Evolutionary conservation across 1,140 invertebrate species (phyloP).

Genomic region (Sycophila sp.): DNA sequence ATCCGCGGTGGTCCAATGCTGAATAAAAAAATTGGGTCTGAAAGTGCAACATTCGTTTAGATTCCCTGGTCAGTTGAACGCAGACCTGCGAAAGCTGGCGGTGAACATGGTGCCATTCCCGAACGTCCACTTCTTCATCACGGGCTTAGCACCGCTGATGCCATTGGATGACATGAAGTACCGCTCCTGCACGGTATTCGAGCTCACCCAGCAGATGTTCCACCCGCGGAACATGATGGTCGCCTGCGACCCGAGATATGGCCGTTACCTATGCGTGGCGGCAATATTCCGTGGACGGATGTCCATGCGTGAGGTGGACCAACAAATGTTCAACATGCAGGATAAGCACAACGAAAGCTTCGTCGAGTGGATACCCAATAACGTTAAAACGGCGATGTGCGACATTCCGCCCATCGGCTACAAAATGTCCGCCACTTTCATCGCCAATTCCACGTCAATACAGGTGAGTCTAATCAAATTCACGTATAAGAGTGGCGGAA

Average conservation of each 20-base stretch:
- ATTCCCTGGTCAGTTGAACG: slow-evolving; percentile 79
- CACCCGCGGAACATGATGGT: slow-evolving; percentile 83
- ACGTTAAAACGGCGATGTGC: slow-evolving; percentile 86
- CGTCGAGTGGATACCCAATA: slow-evolving; percentile 90
- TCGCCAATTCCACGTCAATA: slow-evolving; percentile 86
- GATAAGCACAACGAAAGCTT: slow-evolving; percentile 82
- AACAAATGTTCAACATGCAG: slow-evolving; percentile 77
- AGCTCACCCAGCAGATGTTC: slow-evolving; percentile 91
- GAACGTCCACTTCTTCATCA: slow-evolving; percentile 94
- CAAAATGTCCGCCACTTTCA: slow-evolving; percentile 85
- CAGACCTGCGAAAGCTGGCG: slow-evolving; percentile 92
- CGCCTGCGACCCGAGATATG: slow-evolving; percentile 81
- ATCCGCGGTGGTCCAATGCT: background rate
- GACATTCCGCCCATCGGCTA: slow-evolving; percentile 87
- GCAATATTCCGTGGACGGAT: slow-evolving; percentile 86
- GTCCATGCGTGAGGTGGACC: slow-evolving; percentile 92
- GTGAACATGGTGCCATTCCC: slow-evolving; percentile 99
- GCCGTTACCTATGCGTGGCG: slow-evolving; percentile 84
- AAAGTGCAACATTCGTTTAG: slow-evolving; percentile 43
- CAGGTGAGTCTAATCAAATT: slow-evolving; percentile 44
- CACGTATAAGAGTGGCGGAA: too few species aligned
- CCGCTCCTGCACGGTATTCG: slow-evolving; percentile 83
- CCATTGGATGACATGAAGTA: slow-evolving; percentile 74
- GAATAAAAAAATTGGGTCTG: too few species aligned
- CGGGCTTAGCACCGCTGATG: slow-evolving; percentile 82